Percentiles rank a stretch among this genome's conserved stretches.
phyloP scores from a whole-genome alignment of 2,113 vertebrate species.

The Anolis carolinensis region DNA sequence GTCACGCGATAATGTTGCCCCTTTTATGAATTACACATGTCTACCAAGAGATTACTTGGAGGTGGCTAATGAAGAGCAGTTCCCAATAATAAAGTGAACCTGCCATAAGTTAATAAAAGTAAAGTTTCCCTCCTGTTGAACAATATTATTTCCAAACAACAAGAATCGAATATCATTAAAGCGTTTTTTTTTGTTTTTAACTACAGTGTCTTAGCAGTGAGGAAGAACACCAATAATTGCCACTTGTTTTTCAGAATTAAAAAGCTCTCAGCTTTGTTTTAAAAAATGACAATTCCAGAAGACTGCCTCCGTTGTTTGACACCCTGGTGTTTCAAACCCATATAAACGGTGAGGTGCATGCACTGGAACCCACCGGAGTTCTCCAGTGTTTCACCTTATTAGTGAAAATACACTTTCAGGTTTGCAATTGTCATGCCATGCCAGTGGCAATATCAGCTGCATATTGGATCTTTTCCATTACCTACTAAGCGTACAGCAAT shows the following conservation, averaged over 20 bases:
- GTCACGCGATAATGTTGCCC: slow-evolving; percentile 43
- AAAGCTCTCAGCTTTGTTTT: slow-evolving; percentile 17
- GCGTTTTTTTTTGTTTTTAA: slow-evolving; percentile 9
- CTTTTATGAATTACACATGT: slow-evolving; percentile 53
- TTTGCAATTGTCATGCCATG: slow-evolving; percentile 35
- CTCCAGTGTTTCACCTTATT: slow-evolving; percentile 11
- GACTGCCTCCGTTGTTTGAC: slow-evolving; percentile 4
- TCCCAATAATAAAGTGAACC: slow-evolving; percentile 32
- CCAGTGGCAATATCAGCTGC: slow-evolving; percentile 38
- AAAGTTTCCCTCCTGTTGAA: slow-evolving; percentile 69
- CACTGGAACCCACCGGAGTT: background rate
- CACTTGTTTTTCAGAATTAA: slow-evolving; percentile 52
- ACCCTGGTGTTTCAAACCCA: background rate
- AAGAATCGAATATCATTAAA: slow-evolving; percentile 69
- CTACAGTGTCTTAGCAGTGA: slow-evolving; percentile 49
- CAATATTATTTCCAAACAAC: slow-evolving; percentile 71
- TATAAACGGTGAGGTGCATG: background rate
- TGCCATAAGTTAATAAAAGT: slow-evolving; percentile 24
- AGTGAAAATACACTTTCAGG: slow-evolving; percentile 16
- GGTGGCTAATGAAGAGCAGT: slow-evolving; percentile 60
- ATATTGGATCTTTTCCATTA: slow-evolving; percentile 43
- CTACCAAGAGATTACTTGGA: slow-evolving; percentile 64
- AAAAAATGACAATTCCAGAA: slow-evolving; percentile 2
- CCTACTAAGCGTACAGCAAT: slow-evolving; percentile 44
- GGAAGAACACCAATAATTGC: slow-evolving; percentile 58